A percentile compares a stretch with the other conserved stretches of the same genome.
Conservation (phyloP, 2,888 invertebrate species). For the Conus canariensis region DNA sequence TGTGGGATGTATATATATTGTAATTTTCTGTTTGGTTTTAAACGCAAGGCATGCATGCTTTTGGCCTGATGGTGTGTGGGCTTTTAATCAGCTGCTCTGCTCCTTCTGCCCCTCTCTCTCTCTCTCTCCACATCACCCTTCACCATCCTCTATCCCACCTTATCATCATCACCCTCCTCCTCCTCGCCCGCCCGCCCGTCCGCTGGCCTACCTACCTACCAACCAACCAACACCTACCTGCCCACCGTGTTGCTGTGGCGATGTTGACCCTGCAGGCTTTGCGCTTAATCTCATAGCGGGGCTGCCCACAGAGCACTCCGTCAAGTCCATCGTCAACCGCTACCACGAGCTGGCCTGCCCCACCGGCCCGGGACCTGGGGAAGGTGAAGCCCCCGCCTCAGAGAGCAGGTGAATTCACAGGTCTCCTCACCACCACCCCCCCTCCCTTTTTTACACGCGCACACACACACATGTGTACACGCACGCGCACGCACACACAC, state of each 20-base stretch:
- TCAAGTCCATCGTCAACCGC: conserved; percentile 51
- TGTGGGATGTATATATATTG: neutral
- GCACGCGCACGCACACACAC: neutral
- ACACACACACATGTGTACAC: neutral
- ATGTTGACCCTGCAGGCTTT: conserved; percentile 44
- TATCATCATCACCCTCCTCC: neutral
- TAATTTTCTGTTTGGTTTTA: neutral
- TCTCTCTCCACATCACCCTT: neutral
- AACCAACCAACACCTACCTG: conserved; percentile 18
- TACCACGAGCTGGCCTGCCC: conserved; percentile 46
- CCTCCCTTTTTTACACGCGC: neutral
- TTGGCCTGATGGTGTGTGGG: neutral
- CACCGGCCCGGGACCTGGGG: conserved; percentile 40
- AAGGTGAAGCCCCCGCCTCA: neutral
- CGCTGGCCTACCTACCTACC: neutral
- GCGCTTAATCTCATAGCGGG: conserved; percentile 57
- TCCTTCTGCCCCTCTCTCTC: neutral
- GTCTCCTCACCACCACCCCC: too few relatives aligned
- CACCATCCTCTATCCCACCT: neutral
- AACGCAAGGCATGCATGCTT: neutral
- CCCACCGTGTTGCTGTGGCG: conserved; percentile 25
- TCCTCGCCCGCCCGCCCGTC: neutral
- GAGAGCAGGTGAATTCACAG: conserved; percentile 8
- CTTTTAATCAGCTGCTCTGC: conserved; percentile 14
- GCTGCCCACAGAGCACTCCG: conserved; percentile 51